Base-by-base conservation (phyloP, 2,888 invertebrate species). In the Lithophane ornitopus region DNA sequence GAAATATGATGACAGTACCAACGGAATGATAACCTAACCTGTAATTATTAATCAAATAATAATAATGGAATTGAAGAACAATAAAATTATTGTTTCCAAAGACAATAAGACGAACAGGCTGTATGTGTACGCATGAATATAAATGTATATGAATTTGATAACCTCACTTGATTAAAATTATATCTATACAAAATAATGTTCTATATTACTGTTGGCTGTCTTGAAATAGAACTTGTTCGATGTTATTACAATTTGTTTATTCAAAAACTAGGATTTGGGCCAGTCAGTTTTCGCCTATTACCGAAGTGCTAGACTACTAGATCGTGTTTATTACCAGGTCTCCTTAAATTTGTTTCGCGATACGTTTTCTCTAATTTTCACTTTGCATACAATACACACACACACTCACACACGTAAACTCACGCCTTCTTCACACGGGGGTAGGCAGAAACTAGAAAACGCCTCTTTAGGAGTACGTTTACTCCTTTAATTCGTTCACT, bases 31-130 rank as follows among this genome's bases (percentile, higher is more conserved):
- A 62, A 76, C 69, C 62, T 19, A 66, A 65, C 28, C n/a, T 54
- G 68, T 41, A 46, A 58, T 77, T 58, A 59, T 58, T 34, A 41
- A 65, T 77, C 14, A 49, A 67, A 62, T 67, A 75, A 49, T 49
- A 74, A 58, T 58, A 68, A 77, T 63, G 61, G 34, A 65, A 46
- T 59, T 41, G 39, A 81, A 46, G 52, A 58, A 69, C 63, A 79
- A 77, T 82, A 59, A 14, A 46, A 16, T 75, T 58, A 77, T 69
- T 79, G 63, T 82, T 59, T 41, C 4, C 54, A 19, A 77, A 82
- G 68, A 82, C 77, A 67, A 79, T 78, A 63, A 52, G 1, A 58
- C 49, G 34, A 68, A n/a, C 12, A 28, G 63, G 16, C 28, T 16
- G 28, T 16, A 16, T 16, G 22, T 28, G 22, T 28, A 44, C 28